phyloP scores from a whole-genome alignment of 2,797 vertebrate species.

The Rhabdophis nuchalis region DNA sequence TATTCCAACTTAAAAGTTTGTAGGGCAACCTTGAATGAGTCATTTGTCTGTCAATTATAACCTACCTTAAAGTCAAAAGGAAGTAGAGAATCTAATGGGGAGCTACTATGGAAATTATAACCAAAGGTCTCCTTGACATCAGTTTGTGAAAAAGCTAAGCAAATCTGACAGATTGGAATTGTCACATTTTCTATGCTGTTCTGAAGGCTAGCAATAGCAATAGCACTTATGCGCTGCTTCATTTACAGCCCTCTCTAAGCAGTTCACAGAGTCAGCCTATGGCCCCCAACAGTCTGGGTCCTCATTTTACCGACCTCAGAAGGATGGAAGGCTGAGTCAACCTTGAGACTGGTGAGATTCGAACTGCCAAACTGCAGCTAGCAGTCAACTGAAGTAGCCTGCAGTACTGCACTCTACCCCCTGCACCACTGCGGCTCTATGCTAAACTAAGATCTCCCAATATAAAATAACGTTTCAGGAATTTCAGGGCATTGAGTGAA shows the following conservation, averaged over 20 bases:
- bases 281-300: too few species aligned
- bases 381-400: too few species aligned
- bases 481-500: background rate
- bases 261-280: too few species aligned
- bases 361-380: too few species aligned
- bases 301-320: too few species aligned
- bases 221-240: too few species aligned
- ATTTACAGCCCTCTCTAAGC: too few species aligned
- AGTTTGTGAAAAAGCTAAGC: background rate
- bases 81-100: background rate
- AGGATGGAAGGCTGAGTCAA: too few species aligned
- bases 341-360: too few species aligned
- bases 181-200: background rate
- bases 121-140: background rate
- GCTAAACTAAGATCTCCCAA: background rate
- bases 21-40: background rate
- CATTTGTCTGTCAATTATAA: background rate
- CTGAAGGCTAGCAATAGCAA: background rate
- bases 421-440: background rate
- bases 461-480: background rate
- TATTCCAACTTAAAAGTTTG: background rate
- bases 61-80: background rate
- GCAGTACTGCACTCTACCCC: too few species aligned
- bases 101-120: background rate
- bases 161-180: background rate